These are phyloP conservation scores for Cephus nigrinus DNA, from an alignment of 2,888 invertebrate species.

Conservation along the genomic window DNA sequence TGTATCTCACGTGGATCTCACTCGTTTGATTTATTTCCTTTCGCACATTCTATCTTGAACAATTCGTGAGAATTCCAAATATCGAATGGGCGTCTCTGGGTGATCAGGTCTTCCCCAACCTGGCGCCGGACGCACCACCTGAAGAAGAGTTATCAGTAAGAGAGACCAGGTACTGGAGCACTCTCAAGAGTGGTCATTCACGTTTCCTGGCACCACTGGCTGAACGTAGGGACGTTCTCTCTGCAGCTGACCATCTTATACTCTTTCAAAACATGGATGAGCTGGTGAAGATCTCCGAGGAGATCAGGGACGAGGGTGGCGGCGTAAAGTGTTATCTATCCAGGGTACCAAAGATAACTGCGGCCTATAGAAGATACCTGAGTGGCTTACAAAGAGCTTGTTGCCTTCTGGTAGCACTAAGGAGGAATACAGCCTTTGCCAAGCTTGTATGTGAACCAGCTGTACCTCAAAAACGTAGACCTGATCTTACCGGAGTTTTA, in stretches of 20 bases:
- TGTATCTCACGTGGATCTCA: not conserved
- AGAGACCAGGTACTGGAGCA: slow-evolving; percentile 83
- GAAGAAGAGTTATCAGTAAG: slow-evolving; percentile 80
- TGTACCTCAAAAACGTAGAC: slow-evolving; percentile 79
- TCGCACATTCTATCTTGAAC: slow-evolving; percentile 27
- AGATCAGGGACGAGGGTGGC: slow-evolving; percentile 84
- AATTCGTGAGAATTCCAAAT: slow-evolving; percentile 51
- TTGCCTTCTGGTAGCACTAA: slow-evolving; percentile 78
- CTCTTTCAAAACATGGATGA: slow-evolving; percentile 90
- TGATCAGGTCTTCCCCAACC: slow-evolving; percentile 52
- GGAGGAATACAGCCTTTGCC: slow-evolving; percentile 80
- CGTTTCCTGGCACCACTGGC: slow-evolving; percentile 81
- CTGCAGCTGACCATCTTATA: slow-evolving; percentile 80
- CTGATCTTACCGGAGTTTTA: slow-evolving; percentile 86
- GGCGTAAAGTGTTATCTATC: slow-evolving; percentile 71
- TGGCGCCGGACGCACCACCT: slow-evolving; percentile 73
- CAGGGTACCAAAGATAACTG: slow-evolving; percentile 79
- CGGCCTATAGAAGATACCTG: slow-evolving; percentile 85
- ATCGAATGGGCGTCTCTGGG: not conserved
- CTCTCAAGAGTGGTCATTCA: slow-evolving; percentile 82
- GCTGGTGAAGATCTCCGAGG: slow-evolving; percentile 82
- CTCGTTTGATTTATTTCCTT: not conserved
- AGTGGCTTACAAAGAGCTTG: slow-evolving; percentile 87
- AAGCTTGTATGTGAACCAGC: slow-evolving; percentile 84
- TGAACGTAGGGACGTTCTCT: slow-evolving; percentile 81